A percentile compares a stretch with the other conserved stretches of the same genome.
These are phyloP conservation scores for Drosophila pachea DNA, from an alignment of 1,140 invertebrate genomes.

Conservation along the genomic window DNA sequence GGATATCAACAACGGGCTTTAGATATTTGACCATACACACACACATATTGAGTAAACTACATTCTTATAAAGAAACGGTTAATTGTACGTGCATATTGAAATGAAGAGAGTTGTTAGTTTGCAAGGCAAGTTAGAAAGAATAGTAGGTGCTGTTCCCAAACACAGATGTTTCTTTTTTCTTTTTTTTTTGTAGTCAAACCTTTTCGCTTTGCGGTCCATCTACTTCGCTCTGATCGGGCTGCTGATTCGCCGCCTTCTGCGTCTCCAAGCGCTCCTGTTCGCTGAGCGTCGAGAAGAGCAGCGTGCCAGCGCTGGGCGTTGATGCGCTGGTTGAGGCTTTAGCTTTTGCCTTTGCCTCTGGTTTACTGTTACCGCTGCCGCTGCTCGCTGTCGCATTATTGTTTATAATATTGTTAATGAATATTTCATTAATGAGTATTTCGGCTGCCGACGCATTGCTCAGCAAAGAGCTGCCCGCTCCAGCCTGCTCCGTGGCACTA, in stretches of 20 bases:
- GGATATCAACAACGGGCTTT: slow-evolving; percentile 19
- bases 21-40: not conserved
- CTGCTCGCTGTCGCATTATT: slow-evolving; percentile 58
- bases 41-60: not conserved
- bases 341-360: slow-evolving; percentile 48
- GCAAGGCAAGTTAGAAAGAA: slow-evolving; percentile 42
- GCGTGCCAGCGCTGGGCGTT: slow-evolving; percentile 40
- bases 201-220: slow-evolving; percentile 66
- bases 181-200: slow-evolving; percentile 47
- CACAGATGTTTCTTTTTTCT: not conserved
- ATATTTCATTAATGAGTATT: slow-evolving; percentile 78
- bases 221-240: slow-evolving; percentile 55
- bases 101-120: slow-evolving; percentile 52
- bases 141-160: slow-evolving; percentile 49
- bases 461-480: slow-evolving; percentile 31
- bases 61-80: slow-evolving; percentile 28
- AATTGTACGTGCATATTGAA: slow-evolving; percentile 69
- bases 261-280: slow-evolving; percentile 80
- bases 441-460: slow-evolving; percentile 73
- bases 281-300: slow-evolving; percentile 78
- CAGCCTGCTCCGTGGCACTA: slow-evolving; percentile 18
- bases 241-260: slow-evolving; percentile 73
- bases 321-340: slow-evolving; percentile 30
- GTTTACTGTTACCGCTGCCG: slow-evolving; percentile 27
- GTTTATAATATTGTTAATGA: slow-evolving; percentile 78